phyloP scores from a whole-genome alignment of 2,888 invertebrate genomes.

The Chloroclysta siterata region DNA sequence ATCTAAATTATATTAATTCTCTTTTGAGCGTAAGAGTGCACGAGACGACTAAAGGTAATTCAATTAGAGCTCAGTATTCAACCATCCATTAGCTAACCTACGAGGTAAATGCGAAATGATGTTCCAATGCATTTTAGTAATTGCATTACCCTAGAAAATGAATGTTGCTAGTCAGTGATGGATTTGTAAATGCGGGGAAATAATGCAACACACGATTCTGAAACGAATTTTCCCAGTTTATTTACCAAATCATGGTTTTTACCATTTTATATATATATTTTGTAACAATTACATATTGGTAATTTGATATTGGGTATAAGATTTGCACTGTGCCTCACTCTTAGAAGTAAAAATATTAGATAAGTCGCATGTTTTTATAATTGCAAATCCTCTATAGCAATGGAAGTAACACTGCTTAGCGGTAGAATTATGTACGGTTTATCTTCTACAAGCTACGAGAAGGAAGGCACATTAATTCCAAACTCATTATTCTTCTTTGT shows the following conservation, averaged over 20 bases:
- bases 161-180: slow-evolving; percentile 1
- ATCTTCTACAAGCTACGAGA: not conserved
- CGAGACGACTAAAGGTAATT: slow-evolving; percentile 29
- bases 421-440: too few relatives aligned
- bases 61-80: slow-evolving; percentile 31
- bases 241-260: too few relatives aligned
- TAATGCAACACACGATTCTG: not conserved
- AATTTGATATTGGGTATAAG: too few relatives aligned
- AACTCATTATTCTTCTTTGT: slow-evolving; percentile 12
- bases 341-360: too few relatives aligned
- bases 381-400: too few relatives aligned
- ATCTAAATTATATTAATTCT: slow-evolving; percentile 39
- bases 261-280: too few relatives aligned
- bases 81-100: slow-evolving; percentile 20
- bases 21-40: slow-evolving; percentile 35
- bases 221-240: not conserved
- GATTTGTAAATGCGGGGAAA: not conserved
- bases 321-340: too few relatives aligned
- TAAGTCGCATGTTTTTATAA: too few relatives aligned
- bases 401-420: too few relatives aligned
- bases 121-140: slow-evolving; percentile 17
- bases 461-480: not conserved
- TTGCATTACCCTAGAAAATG: slow-evolving; percentile 12
- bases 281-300: too few relatives aligned
- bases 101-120: slow-evolving; percentile 12